These are phyloP conservation scores for Ophiodon elongatus DNA, from an alignment of 2,113 vertebrate species.

Conservation along the genomic window DNA sequence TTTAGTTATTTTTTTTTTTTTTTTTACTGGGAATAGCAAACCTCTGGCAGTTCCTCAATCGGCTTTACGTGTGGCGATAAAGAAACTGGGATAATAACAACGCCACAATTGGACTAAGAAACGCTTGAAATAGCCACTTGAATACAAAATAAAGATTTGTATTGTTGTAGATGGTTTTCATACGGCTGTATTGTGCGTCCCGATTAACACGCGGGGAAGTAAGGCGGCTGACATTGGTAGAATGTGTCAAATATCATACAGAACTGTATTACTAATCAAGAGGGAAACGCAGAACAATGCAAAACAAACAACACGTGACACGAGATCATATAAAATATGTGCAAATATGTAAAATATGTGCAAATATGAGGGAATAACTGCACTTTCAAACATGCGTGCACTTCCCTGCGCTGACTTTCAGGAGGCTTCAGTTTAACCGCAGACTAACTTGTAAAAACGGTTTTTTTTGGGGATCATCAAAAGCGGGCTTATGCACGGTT, in stretches of 20 bases:
- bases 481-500: background rate
- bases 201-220: background rate
- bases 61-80: background rate
- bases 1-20: background rate
- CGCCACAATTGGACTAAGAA: background rate
- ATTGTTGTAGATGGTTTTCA: background rate
- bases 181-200: background rate
- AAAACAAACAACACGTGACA: background rate
- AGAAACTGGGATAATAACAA: background rate
- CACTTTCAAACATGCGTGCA: background rate
- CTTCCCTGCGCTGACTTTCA: background rate
- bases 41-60: background rate
- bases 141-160: background rate
- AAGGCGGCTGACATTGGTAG: background rate
- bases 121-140: background rate
- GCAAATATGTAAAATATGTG: no score
- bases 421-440: background rate
- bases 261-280: background rate
- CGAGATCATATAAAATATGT: background rate
- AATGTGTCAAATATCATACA: background rate
- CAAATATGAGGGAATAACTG: background rate
- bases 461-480: constrained; percentile 13
- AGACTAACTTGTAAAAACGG: background rate
- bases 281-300: no score
- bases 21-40: background rate